Base-by-base conservation (phyloP, 2,797 vertebrate genomes). In the Craterocephalus amniculus region DNA sequence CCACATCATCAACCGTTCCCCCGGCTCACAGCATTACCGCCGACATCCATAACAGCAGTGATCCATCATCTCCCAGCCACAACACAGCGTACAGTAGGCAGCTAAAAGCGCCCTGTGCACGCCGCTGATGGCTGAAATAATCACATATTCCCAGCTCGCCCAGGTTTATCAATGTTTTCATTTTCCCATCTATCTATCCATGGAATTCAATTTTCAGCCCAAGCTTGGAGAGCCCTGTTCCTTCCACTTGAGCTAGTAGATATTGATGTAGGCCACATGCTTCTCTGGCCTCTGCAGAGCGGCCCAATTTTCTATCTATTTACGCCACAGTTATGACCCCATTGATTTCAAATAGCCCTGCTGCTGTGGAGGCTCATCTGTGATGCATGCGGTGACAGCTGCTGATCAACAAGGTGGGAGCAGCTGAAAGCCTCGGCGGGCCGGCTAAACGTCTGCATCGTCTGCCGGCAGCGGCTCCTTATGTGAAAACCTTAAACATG, bases 111-210 rank as follows among this genome's bases (percentile, higher is more conserved):
- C 73, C 66, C 79, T 55, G 20, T 74, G 76, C 68, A 55, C 74
- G 67, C 59, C 43, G 75, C 70, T 81, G 83, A 83, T 79, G 74
- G 74, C 64, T 22, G 70, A 58, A 58, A 55, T 75, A 62, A 77
- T 65, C 66, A 35, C 70, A 83, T 83, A 83, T 86, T 81, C n/a
- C 48, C 73, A 73, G 83, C 83, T 87, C 81, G 77, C 87, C 81
- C 81, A 79, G 70, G 80, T 87, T 91, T 81, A 88, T 89, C 82
- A 90, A 76, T 88, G 88, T 90, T 90, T 90, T 90, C 81, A 90
- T 87, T 89, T 88, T 88, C 74, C 67, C 74, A 81, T 87, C 84
- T 83, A 80, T 84, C 78, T 86, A 63, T 84, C 85, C 72, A 75
- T 79, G 78, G 83, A 90, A 91, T 89, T 90, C 84, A 91, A 88